Percentiles rank a stretch among this genome's conserved stretches.
Evolutionary conservation across 1,140 invertebrate species (phyloP).

Genomic region (Drosophila mayri): DNA sequence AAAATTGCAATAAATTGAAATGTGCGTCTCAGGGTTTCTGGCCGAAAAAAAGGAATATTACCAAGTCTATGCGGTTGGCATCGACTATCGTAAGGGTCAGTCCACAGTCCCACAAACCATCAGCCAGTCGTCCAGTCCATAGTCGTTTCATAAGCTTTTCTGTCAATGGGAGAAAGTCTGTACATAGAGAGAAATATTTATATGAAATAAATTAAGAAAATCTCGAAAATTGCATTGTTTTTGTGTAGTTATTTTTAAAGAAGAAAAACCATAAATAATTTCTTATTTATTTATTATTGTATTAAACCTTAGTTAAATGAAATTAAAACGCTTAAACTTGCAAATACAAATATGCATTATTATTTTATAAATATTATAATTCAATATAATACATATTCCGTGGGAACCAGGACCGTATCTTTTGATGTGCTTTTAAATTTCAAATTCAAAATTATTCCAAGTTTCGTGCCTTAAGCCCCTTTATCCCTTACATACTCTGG

Average conservation of each 20-base stretch:
- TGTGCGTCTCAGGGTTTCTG: conserved; percentile 58
- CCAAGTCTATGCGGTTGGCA: conserved; percentile 52
- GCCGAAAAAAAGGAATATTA: conserved; percentile 56
- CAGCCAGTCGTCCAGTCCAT: conserved; percentile 38
- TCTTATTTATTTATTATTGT: too few species aligned
- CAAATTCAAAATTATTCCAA: too few species aligned
- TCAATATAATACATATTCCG: too few species aligned
- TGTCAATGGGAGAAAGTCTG: conserved; percentile 25
- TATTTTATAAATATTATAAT: too few species aligned
- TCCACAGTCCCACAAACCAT: conserved; percentile 23
- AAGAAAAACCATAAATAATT: too few species aligned
- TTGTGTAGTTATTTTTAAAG: neutral
- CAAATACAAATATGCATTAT: too few species aligned
- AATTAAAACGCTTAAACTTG: too few species aligned
- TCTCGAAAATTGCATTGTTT: too few species aligned
- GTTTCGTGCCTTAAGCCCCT: too few species aligned
- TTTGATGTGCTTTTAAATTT: too few species aligned
- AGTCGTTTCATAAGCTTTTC: conserved; percentile 62
- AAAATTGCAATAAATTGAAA: conserved; percentile 79
- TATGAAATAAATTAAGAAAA: neutral
- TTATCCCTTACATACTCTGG: conserved; percentile 13
- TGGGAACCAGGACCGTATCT: too few species aligned
- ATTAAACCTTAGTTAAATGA: too few species aligned
- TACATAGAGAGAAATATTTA: conserved; percentile 1
- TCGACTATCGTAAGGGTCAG: conserved; percentile 45